Conservation (phyloP, 2,113 vertebrate species). For the Dunckerocampus dactyliophorus region DNA sequence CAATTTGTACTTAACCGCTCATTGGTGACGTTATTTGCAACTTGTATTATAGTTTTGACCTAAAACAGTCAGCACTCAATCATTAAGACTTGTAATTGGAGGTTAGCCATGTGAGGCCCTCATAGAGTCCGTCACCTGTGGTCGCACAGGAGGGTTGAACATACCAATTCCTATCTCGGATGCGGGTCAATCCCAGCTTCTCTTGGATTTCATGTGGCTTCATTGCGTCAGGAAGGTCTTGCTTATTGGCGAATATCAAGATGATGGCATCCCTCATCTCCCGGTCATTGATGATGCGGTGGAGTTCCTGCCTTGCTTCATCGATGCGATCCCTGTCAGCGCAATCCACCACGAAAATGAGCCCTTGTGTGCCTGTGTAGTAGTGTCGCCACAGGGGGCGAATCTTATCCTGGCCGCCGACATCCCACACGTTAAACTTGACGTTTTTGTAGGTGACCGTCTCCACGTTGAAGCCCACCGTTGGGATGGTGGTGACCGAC, state of each 20-base stretch:
- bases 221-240: slow-evolving; percentile 99
- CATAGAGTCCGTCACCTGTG: slow-evolving; percentile 96
- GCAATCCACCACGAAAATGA: slow-evolving; percentile 99
- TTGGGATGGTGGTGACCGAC: slow-evolving; percentile 98
- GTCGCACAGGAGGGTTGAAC: slow-evolving; percentile 99
- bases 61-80: slow-evolving; percentile 76
- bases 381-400: slow-evolving; percentile 98
- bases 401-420: slow-evolving; percentile 98
- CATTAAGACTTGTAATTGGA: slow-evolving; percentile 99
- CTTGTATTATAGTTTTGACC: slow-evolving; percentile 73
- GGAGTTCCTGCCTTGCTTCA: slow-evolving; percentile 95
- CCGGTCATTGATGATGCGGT: slow-evolving; percentile 98
- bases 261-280: slow-evolving; percentile 99
- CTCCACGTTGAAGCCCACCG: slow-evolving; percentile 98
- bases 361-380: slow-evolving; percentile 97
- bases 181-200: slow-evolving; percentile 97
- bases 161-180: slow-evolving; percentile 99
- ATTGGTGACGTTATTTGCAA: slow-evolving; percentile 76
- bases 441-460: slow-evolving; percentile 99
- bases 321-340: slow-evolving; percentile 98
- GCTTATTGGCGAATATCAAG: slow-evolving; percentile 99
- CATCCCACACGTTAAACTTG: slow-evolving; percentile 99
- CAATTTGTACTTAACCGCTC: slow-evolving; percentile 69
- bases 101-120: slow-evolving; percentile 98
- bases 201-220: slow-evolving; percentile 99